Percentiles rank a stretch among this genome's conserved stretches.
Conservation (phyloP, 2,888 invertebrate species). For the Harpalus rubripes region DNA sequence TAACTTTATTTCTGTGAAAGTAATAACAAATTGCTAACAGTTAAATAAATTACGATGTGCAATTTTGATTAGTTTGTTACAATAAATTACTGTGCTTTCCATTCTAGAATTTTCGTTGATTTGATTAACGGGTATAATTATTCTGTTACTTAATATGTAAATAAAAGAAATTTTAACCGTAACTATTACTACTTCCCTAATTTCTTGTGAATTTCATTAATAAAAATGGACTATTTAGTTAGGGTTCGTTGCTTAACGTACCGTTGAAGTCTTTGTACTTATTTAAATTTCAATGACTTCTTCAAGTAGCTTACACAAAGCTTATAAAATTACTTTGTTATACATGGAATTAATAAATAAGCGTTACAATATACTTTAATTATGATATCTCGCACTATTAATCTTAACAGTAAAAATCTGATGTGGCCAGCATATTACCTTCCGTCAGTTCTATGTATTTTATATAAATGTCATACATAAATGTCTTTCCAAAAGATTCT, state of each 20-base stretch:
- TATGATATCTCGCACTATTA: too few relatives aligned
- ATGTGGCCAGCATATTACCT: too few relatives aligned
- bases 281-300: slow-evolving; percentile 12
- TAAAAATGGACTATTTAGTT: slow-evolving; percentile 31
- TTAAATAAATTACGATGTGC: neutral
- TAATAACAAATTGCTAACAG: neutral
- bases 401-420: too few relatives aligned
- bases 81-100: slow-evolving; percentile 7
- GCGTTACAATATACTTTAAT: neutral
- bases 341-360: neutral
- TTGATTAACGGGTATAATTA: slow-evolving; percentile 2
- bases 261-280: slow-evolving; percentile 6
- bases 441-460: too few relatives aligned
- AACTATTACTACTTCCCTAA: slow-evolving; percentile 12
- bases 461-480: too few relatives aligned
- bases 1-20: neutral
- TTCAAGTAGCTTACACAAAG: neutral
- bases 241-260: slow-evolving; percentile 29
- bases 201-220: slow-evolving; percentile 43
- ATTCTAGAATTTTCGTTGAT: slow-evolving; percentile 9
- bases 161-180: slow-evolving; percentile 37
- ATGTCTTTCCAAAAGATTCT: too few relatives aligned
- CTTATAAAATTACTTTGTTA: neutral
- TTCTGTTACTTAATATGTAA: slow-evolving; percentile 39
- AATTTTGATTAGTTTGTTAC: neutral